Percentiles rank a stretch among this genome's conserved stretches.
phyloP scores from a whole-genome alignment of 2,797 vertebrate species.

The Gallirallus australis region DNA sequence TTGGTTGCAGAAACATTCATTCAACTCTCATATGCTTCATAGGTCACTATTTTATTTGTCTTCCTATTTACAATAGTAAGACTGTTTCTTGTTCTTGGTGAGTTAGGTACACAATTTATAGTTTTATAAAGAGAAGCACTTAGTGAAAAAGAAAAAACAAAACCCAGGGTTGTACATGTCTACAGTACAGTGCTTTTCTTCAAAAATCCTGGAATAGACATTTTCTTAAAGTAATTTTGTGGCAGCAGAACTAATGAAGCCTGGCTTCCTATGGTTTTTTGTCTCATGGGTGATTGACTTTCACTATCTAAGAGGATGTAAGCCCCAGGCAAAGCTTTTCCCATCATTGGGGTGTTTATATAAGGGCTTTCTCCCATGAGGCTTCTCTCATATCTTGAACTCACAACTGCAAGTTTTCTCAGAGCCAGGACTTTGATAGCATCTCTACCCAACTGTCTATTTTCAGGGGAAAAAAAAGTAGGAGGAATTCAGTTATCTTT shows the following conservation, averaged over 20 bases:
- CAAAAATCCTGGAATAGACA: slow-evolving; percentile 16
- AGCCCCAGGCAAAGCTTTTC: slow-evolving; percentile 68
- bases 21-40: neutral
- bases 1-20: neutral
- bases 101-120: neutral
- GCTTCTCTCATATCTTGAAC: slow-evolving; percentile 56
- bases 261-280: slow-evolving; percentile 60
- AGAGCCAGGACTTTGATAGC: slow-evolving; percentile 45
- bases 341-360: slow-evolving; percentile 68
- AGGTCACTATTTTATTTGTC: neutral
- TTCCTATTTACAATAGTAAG: neutral
- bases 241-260: slow-evolving; percentile 52
- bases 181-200: neutral
- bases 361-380: slow-evolving; percentile 67
- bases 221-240: slow-evolving; percentile 39
- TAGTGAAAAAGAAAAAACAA: neutral
- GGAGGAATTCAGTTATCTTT: neutral
- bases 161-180: neutral
- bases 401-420: slow-evolving; percentile 66
- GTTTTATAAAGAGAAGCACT: neutral
- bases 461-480: neutral
- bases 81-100: neutral
- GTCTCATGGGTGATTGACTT: slow-evolving; percentile 71
- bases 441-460: slow-evolving; percentile 48
- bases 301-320: slow-evolving; percentile 68